Evolutionary conservation across 2,797 vertebrate species (phyloP).

Genomic region (Varecia variegata): DNA sequence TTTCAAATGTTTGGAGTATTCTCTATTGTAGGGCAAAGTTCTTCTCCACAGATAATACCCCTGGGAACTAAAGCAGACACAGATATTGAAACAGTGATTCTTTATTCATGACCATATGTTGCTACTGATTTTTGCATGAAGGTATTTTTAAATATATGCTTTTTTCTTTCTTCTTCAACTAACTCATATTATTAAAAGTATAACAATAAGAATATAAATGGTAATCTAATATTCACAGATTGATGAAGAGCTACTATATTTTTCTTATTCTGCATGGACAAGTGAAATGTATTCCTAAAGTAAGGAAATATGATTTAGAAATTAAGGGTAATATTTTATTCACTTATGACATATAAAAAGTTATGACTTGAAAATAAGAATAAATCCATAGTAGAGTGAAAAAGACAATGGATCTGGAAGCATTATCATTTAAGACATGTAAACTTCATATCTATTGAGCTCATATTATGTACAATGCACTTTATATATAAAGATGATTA

Average conservation of each 20-base stretch:
- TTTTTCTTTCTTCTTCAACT: constrained; percentile 25
- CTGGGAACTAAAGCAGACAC: constrained; percentile 22
- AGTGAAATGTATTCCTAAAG: neutral
- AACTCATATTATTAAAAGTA: constrained; percentile 28
- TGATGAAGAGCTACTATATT: neutral
- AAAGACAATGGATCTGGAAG: neutral
- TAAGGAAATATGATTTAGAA: constrained; percentile 36
- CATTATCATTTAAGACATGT: neutral
- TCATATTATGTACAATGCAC: neutral
- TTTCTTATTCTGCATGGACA: neutral
- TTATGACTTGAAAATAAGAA: neutral
- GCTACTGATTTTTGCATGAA: constrained; percentile 30
- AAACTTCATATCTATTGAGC: neutral
- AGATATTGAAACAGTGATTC: constrained; percentile 19
- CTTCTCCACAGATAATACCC: constrained; percentile 29
- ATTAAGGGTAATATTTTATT: neutral
- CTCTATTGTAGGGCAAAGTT: constrained; percentile 3
- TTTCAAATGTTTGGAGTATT: constrained; percentile 35
- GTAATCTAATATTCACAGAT: constrained; percentile 33
- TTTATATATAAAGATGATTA: neutral
- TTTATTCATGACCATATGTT: constrained; percentile 51
- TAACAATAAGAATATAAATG: neutral
- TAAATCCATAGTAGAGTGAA: neutral
- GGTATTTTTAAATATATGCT: neutral
- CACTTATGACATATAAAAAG: neutral